A percentile compares a stretch with the other conserved stretches of the same genome.
Evolutionary conservation across 2,113 vertebrate species (phyloP).

Genomic region (Crotalus viridis): DNA sequence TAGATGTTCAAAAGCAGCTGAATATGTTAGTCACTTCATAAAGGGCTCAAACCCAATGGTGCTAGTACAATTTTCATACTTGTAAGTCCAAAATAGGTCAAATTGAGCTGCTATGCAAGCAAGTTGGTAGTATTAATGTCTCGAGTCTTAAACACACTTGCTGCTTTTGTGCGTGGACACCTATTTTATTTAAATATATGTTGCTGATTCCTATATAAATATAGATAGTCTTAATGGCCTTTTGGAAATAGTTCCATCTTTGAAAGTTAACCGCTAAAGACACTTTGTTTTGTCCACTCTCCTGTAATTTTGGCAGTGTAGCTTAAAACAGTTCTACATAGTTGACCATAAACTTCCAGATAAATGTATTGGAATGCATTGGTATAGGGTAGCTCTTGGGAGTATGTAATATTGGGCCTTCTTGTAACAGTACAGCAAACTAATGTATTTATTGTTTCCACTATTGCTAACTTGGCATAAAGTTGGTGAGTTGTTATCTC

Average conservation of each 20-base stretch:
- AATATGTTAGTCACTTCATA: conserved; percentile 51
- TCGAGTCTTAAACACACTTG: conserved; percentile 53
- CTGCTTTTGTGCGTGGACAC: conserved; percentile 32
- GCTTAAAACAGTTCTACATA: not conserved
- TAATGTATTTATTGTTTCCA: not conserved
- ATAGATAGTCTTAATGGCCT: conserved; percentile 54
- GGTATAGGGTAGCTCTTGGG: not conserved
- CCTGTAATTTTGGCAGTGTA: not conserved
- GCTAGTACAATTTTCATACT: conserved; percentile 70
- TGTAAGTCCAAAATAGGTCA: conserved; percentile 60
- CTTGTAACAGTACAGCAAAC: not conserved
- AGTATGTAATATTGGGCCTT: not conserved
- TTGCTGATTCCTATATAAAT: conserved; percentile 56
- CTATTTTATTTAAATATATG: conserved; percentile 60
- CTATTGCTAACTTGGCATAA: not conserved
- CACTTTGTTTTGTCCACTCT: conserved; percentile 32
- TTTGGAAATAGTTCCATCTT: conserved; percentile 54
- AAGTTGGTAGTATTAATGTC: conserved; percentile 52
- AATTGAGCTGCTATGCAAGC: conserved; percentile 55
- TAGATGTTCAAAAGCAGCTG: conserved; percentile 64
- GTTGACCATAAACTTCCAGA: not conserved
- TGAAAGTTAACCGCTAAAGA: conserved; percentile 53
- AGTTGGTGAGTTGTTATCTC: not conserved
- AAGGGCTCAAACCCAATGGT: conserved; percentile 75
- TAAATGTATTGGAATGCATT: not conserved